Conservation (phyloP, 2,888 invertebrate species). For the Tortricodes alternella region DNA sequence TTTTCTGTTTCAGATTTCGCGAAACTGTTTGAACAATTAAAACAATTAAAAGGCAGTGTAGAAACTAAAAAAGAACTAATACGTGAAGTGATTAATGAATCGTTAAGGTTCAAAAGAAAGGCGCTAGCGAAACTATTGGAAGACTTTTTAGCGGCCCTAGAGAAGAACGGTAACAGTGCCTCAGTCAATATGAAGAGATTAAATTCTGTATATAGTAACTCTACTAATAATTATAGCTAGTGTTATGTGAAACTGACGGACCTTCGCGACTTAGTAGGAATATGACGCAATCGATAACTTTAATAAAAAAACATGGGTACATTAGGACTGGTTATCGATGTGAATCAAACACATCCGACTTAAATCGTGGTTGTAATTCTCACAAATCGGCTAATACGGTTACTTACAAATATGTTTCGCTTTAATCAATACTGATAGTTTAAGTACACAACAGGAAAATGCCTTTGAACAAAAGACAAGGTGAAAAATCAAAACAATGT, state of each 20-base stretch:
- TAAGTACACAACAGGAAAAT: constrained; percentile 10
- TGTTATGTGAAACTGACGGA: constrained; percentile 47
- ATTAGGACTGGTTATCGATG: constrained; percentile 15
- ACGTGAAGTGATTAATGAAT: constrained; percentile 88
- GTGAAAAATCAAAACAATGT: constrained; percentile 13
- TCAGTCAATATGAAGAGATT: constrained; percentile 63
- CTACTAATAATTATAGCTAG: constrained; percentile 72
- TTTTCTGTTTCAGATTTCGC: constrained; percentile 84
- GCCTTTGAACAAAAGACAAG: constrained; percentile 19
- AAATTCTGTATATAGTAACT: constrained; percentile 59
- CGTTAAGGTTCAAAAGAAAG: constrained; percentile 89
- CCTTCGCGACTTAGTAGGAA: constrained; percentile 35
- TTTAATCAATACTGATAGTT: constrained; percentile 16
- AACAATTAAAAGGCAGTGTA: constrained; percentile 86
- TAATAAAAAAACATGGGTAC: constrained; percentile 17
- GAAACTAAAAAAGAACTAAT: constrained; percentile 87
- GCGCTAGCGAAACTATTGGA: constrained; percentile 86
- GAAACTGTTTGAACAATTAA: constrained; percentile 86
- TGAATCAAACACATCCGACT: not conserved
- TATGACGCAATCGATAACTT: constrained; percentile 6
- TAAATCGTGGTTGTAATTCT: not conserved
- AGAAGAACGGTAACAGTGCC: constrained; percentile 77
- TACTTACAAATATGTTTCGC: not conserved
- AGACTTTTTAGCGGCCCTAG: constrained; percentile 82
- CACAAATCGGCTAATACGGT: constrained; percentile 8